These are phyloP conservation scores for Ictidomys tridecemlineatus DNA, from an alignment of 2,113 vertebrate genomes.

Conservation along the genomic window DNA sequence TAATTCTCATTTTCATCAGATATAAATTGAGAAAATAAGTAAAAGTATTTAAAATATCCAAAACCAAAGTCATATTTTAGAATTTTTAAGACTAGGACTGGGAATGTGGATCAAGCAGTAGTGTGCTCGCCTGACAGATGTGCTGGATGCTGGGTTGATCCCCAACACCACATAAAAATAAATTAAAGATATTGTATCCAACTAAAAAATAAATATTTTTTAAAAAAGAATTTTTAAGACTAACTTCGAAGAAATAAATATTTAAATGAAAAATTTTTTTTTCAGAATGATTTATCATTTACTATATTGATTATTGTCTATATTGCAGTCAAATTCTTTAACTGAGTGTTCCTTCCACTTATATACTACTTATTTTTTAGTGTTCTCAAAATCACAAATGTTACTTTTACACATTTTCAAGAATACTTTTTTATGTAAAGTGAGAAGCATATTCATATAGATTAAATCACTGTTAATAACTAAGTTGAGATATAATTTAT, in stretches of 20 bases:
- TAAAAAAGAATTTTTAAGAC: not conserved
- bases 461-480: not conserved
- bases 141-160: accelerated
- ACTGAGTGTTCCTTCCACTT: not conserved
- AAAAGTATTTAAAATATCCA: not conserved
- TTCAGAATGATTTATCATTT: not conserved
- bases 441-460: not conserved
- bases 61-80: not conserved
- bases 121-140: no score
- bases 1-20: not conserved
- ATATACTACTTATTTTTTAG: not conserved
- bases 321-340: not conserved
- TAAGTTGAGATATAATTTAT: not conserved
- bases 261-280: not conserved
- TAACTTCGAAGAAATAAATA: not conserved
- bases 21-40: not conserved
- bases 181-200: no score
- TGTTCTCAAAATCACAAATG: not conserved
- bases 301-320: not conserved
- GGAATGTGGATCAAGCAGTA: no score
- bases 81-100: not conserved
- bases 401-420: not conserved
- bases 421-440: not conserved
- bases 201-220: no score
- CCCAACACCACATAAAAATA: no score